Evolutionary conservation across 2,888 invertebrate genomes (phyloP), one percentile per base, ranked within the genome.

Genomic region (Napeogenes inachia): DNA sequence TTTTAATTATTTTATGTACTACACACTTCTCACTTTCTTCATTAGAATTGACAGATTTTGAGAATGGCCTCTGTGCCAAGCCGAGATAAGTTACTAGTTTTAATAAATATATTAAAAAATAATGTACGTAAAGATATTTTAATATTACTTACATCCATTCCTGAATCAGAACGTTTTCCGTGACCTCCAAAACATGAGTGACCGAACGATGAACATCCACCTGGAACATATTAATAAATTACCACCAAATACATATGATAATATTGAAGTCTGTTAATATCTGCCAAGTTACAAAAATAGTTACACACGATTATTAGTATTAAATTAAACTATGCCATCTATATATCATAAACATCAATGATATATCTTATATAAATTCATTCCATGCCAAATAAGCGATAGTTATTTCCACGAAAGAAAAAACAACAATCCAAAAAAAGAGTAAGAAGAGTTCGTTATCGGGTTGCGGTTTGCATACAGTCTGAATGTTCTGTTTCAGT

Each of bases 111-210:
- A 45, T 42, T 1, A 21, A 21, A 21, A 21, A 21, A 21, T 1
- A 1, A 21, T 21, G 21, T 6, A 3, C 45, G 3, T 45, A 35
- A 13, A 57, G 38, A 47, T 2, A 21, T 47, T 47, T 38, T 56
- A 64, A 56, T 33, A n/a, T 4, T 4, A 78, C 85, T 84, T 74
- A 88, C 88, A 53, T 87, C 85, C 66, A 82, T 70, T 0, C 82
- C 71, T 2, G 81, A 74, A 60, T 89, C 88, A 6, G 91, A 88
- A 65, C 94, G 85, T 77, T 95, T 95, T 4, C 95, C 95, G 75
- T 94, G 94, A 0, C 94, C 95, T 0, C 95, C 95, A 74, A 93
- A 94, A 78, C 95, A 95, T 2, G 94, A 94, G 75, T 95, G 95
- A 0, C 95, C 95, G 70, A 93, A 95, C 0, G 93, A 92, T 12